Evolutionary conservation across 2,113 vertebrate species (phyloP).

Genomic region (Oncorhynchus masou): DNA sequence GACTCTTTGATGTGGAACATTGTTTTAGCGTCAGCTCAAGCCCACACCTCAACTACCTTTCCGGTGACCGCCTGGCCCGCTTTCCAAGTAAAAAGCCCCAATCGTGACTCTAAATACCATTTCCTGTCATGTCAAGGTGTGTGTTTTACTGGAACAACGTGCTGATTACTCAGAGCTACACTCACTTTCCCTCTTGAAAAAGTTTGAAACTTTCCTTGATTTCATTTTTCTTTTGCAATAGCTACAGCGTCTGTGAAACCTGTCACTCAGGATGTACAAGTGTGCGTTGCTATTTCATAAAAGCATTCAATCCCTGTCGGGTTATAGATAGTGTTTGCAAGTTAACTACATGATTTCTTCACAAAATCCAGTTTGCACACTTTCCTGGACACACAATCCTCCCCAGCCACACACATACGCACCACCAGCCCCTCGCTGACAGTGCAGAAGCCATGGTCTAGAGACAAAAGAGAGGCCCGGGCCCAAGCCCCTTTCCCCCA

Average conservation of each 20-base stretch:
- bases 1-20: background rate
- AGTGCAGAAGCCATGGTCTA: conserved; percentile 14
- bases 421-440: conserved; percentile 23
- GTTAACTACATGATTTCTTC: conserved; percentile 7
- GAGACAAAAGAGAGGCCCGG: conserved; percentile 45
- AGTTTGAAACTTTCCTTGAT: background rate
- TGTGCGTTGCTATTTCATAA: conserved; percentile 2
- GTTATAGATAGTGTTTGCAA: background rate
- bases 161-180: background rate
- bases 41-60: background rate
- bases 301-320: background rate
- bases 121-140: background rate
- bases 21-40: background rate
- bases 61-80: background rate
- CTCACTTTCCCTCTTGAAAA: background rate
- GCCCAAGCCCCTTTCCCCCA: background rate
- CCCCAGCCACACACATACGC: conserved; percentile 12
- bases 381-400: conserved; percentile 36
- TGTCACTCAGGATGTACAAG: background rate
- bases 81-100: background rate
- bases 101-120: background rate
- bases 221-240: background rate
- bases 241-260: too few species aligned
- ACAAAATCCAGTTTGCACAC: conserved; percentile 19
- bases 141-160: background rate